Evolutionary conservation across 2,797 vertebrate genomes (phyloP).

Genomic region (Eulemur coronatus): DNA sequence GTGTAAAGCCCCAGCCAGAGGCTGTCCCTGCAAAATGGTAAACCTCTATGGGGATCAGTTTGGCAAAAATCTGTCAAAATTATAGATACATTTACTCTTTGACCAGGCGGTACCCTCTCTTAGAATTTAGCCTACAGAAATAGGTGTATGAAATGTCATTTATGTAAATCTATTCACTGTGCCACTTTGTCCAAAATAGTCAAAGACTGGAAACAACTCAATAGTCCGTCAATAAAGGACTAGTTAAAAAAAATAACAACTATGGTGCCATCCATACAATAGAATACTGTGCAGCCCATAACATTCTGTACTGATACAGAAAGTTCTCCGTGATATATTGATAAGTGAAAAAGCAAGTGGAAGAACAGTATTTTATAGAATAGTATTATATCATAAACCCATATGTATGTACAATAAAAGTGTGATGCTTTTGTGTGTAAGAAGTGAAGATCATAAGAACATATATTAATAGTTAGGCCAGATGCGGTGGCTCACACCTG

Average conservation of each 20-base stretch:
- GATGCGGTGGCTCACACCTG: not conserved
- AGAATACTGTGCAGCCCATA: not conserved
- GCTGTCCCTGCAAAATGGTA: not conserved
- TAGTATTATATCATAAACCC: not conserved
- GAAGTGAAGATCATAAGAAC: not conserved
- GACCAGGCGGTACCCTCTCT: not conserved
- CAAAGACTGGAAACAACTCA: not conserved
- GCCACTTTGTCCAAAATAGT: not conserved
- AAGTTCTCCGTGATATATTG: not conserved
- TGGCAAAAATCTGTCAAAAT: not conserved
- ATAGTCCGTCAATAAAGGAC: not conserved
- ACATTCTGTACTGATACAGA: not conserved
- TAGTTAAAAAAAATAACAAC: not conserved
- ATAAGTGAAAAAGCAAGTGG: not conserved
- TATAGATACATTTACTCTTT: slow-evolving; percentile 5
- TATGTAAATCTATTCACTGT: not conserved
- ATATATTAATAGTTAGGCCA: not conserved
- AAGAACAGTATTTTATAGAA: not conserved
- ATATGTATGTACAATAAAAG: not conserved
- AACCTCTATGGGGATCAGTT: not conserved
- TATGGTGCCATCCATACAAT: not conserved
- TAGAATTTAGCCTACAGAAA: not conserved
- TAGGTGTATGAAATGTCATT: not conserved
- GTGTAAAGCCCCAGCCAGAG: not conserved
- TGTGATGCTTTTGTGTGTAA: not conserved